These are phyloP conservation scores for Potamarius usumacintae DNA, from an alignment of 2,113 vertebrate genomes.

Conservation along the genomic window DNA sequence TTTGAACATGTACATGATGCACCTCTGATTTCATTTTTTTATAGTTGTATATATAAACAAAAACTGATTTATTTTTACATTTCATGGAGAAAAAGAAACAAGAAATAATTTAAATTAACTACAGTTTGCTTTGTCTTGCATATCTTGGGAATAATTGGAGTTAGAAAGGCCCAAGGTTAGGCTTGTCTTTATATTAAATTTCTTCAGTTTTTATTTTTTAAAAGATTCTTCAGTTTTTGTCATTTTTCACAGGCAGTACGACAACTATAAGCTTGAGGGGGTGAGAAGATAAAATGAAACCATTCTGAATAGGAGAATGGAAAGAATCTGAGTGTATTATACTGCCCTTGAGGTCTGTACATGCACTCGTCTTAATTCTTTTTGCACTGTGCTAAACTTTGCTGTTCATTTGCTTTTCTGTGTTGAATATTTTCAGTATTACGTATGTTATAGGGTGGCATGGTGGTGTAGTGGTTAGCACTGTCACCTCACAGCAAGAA, in stretches of 20 bases:
- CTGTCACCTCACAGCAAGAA: no score
- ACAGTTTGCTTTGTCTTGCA: not conserved
- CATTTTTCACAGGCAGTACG: not conserved
- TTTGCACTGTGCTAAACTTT: not conserved
- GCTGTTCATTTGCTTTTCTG: not conserved
- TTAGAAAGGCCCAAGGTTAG: not conserved
- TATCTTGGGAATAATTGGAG: constrained; percentile 3
- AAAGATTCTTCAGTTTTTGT: not conserved
- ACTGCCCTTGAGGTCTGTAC: not conserved
- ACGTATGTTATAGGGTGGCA: not conserved
- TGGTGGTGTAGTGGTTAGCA: no score
- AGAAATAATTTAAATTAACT: not conserved
- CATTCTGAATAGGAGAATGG: not conserved
- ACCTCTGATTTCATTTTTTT: not conserved
- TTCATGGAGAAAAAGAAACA: not conserved
- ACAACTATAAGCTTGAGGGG: constrained; percentile 8
- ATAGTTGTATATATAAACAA: not conserved
- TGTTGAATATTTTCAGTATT: not conserved
- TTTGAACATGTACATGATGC: not conserved
- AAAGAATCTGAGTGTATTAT: not conserved
- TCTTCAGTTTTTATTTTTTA: not conserved
- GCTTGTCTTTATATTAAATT: not conserved
- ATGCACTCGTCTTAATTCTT: not conserved
- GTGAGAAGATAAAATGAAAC: not conserved
- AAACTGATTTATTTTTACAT: not conserved